A percentile compares a stretch with the other conserved stretches of the same genome.
These are phyloP conservation scores for Cirrhinus mrigala DNA, from an alignment of 2,797 vertebrate genomes.

Conservation along the genomic window DNA sequence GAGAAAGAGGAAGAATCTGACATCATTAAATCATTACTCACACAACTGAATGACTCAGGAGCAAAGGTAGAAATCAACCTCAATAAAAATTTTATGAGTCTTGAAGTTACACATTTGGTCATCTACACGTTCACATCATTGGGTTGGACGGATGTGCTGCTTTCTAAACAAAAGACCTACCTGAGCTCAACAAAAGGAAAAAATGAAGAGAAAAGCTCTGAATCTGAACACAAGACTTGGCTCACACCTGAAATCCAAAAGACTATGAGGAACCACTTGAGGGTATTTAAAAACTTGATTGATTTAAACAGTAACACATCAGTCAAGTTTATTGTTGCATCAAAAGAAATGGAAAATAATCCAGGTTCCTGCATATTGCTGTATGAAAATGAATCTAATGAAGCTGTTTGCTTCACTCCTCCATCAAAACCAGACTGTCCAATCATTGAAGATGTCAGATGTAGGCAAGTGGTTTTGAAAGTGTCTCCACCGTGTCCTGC, in stretches of 20 bases:
- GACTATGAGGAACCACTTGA: not conserved
- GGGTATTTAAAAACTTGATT: not conserved
- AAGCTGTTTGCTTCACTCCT: not conserved
- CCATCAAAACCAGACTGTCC: not conserved
- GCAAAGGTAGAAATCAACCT: no score
- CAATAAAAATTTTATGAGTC: no score
- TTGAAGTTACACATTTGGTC: no score
- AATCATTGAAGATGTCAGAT: not conserved
- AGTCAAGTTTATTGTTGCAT: not conserved
- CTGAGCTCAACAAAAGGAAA: no score
- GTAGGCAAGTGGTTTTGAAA: accelerated
- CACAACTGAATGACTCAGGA: not conserved
- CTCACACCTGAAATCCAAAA: not conserved
- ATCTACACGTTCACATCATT: no score
- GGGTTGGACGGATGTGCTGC: no score
- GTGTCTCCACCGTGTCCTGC: not conserved
- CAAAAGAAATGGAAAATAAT: not conserved
- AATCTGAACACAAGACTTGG: not conserved
- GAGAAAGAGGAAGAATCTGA: not conserved
- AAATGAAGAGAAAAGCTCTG: no score
- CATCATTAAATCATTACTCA: not conserved
- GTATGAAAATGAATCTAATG: slow-evolving; percentile 8
- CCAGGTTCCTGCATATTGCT: slow-evolving; percentile 13
- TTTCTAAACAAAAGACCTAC: no score
- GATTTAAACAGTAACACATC: not conserved